phyloP scores from a whole-genome alignment of 53 echinoderm and acorn worm genomes.

The Pentamera pediparva region DNA sequence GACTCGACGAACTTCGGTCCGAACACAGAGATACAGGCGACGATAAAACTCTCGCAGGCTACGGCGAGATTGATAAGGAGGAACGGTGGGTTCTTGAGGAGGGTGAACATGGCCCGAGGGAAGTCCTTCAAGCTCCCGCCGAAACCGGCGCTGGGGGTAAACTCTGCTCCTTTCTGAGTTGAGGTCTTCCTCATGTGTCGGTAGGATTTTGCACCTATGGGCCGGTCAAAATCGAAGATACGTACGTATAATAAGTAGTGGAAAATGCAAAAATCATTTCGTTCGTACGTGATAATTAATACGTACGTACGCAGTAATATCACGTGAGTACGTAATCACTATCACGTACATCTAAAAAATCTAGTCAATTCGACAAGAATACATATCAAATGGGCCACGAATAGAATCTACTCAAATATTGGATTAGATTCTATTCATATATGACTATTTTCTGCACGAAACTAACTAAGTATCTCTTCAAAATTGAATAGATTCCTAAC shows the following conservation, averaged over 20 bases:
- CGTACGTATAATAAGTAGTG: neutral
- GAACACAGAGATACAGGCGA: conserved; percentile 77
- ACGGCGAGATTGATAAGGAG: conserved; percentile 56
- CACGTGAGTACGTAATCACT: too few species aligned
- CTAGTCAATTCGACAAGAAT: too few species aligned
- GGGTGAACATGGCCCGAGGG: conserved; percentile 63
- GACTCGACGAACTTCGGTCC: conserved; percentile 91
- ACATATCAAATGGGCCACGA: too few species aligned
- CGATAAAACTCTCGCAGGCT: conserved; percentile 72
- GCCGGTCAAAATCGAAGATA: neutral
- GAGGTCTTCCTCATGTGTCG: neutral
- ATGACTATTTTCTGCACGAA: too few species aligned
- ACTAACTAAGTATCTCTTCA: too few species aligned
- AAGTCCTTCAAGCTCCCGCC: conserved; percentile 51
- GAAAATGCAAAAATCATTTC: neutral
- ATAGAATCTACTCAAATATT: too few species aligned
- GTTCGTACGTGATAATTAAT: neutral
- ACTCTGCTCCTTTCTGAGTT: conserved; percentile 59
- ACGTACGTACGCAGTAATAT: too few species aligned
- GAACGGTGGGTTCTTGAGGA: conserved; percentile 72
- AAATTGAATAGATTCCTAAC: too few species aligned
- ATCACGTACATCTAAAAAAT: too few species aligned
- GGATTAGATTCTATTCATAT: too few species aligned
- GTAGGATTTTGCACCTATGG: neutral
- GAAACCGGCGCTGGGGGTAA: conserved; percentile 25